Percentiles rank a stretch among this genome's conserved stretches.
phyloP scores from a whole-genome alignment of 2,888 invertebrate genomes.

The Cremastinae sp. region DNA sequence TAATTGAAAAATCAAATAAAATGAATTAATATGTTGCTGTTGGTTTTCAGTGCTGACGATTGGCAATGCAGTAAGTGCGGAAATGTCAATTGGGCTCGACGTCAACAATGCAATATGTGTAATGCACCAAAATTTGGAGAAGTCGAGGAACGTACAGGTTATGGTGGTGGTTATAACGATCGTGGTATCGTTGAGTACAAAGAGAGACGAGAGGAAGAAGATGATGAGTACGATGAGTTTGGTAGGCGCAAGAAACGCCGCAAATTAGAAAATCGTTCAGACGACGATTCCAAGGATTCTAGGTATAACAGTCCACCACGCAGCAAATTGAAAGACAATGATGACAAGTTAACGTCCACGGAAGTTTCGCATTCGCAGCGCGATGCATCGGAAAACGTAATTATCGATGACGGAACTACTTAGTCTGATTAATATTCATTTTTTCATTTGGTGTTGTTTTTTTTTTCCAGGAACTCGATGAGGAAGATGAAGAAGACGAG shows the following conservation, averaged over 20 bases:
- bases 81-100: conserved; percentile 99
- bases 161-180: conserved; percentile 97
- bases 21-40: not conserved
- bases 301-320: conserved; percentile 74
- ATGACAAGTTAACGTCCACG: conserved; percentile 62
- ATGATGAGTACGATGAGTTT: conserved; percentile 98
- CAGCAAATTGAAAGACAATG: conserved; percentile 71
- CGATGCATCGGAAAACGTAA: conserved; percentile 69
- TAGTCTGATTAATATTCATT: not conserved
- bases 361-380: conserved; percentile 64
- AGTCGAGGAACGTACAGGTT: conserved; percentile 90
- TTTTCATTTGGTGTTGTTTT: conserved; percentile 9
- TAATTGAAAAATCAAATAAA: not conserved
- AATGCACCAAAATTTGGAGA: conserved; percentile 99
- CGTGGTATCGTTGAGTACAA: conserved; percentile 97
- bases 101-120: conserved; percentile 98
- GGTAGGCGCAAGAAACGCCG: conserved; percentile 84
- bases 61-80: conserved; percentile 99
- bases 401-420: conserved; percentile 12
- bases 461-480: conserved; percentile 71
- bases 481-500: conserved; percentile 81
- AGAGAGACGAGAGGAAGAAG: conserved; percentile 90
- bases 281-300: conserved; percentile 77
- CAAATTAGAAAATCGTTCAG: conserved; percentile 81
- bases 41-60: conserved; percentile 96